Base-by-base conservation (phyloP, 1,140 invertebrate species). In the Drosophila dunni region DNA sequence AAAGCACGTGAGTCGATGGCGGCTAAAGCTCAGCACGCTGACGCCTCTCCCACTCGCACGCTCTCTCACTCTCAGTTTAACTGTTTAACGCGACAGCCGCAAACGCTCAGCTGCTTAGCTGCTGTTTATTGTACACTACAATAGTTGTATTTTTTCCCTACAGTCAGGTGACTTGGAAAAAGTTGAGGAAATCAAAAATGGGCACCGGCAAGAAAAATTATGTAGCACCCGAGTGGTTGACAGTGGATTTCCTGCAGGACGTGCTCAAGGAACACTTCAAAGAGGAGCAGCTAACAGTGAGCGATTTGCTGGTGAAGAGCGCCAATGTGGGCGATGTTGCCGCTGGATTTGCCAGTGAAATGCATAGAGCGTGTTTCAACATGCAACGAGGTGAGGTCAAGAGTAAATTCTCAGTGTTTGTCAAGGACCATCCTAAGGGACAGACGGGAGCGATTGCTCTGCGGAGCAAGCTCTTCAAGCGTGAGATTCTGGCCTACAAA, bases 211-310 rank as follows among this genome's bases (percentile, higher is more conserved):
- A 82, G 17, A 90, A 82, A 51, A 86, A 90, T 57, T 92, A 92
- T 67, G 71, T 79, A 46, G 78, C 91, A 20, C 91, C 91, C 7
- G 91, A 92, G 17, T 91, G 91, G 88, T 63, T 92, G 11, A 92
- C 91, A 9, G 60, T 63, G 0, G 88, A 91, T 5, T 92, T 92
- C 67, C 72, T 92, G 45, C 90, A 92, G 70, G 91, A 92, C 75
- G 91, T 92, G 7, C 73, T 92, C 1, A 92, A 92, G 62, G 91
- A 92, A 45, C 88, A 92, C 57, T 92, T 90, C 56, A 92, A 92
- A 57, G 91, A 91, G 53, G 83, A 92, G 29, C 70, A 83, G 13
- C 57, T 92, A 15, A 50, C 61, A 6, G 75, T 92, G 1, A 79
- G 60, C 17, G 84, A 92, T 63, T 65, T 92, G 54, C 45, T 91